These are phyloP conservation scores for Nomada hirtipes DNA, from an alignment of 2,888 invertebrate genomes.

Conservation along the genomic window DNA sequence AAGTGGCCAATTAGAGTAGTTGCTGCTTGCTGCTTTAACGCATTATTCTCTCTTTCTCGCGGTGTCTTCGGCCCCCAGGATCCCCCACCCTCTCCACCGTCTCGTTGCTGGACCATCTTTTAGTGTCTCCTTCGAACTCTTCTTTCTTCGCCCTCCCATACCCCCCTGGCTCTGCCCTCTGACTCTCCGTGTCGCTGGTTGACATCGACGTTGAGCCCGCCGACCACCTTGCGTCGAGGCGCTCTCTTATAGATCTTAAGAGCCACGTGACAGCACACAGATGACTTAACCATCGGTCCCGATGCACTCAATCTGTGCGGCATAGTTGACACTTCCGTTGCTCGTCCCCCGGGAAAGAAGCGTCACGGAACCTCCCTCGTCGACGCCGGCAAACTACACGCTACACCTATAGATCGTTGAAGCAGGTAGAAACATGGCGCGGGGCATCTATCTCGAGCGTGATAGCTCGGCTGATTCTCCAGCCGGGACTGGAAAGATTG, in stretches of 20 bases:
- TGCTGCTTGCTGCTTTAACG: constrained; percentile 82
- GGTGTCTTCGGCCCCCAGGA: constrained; percentile 68
- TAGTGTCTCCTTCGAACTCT: constrained; percentile 51
- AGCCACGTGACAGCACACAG: constrained; percentile 22
- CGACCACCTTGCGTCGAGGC: constrained; percentile 55
- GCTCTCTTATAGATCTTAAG: constrained; percentile 3
- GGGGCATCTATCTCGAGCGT: neutral
- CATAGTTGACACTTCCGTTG: constrained; percentile 11
- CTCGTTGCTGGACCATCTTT: constrained; percentile 29
- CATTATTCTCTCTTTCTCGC: constrained; percentile 78
- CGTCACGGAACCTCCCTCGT: neutral
- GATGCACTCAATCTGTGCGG: neutral
- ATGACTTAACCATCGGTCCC: constrained; percentile 45
- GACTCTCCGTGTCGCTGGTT: neutral
- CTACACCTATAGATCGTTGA: neutral
- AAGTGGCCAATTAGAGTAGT: constrained; percentile 85
- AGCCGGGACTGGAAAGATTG: no score
- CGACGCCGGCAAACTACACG: neutral
- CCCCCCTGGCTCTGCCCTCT: neutral
- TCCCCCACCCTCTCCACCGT: constrained; percentile 20
- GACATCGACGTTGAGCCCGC: neutral
- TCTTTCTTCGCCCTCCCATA: constrained; percentile 11
- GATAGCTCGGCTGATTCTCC: no score
- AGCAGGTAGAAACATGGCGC: neutral
- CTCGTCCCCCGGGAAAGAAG: neutral